These are phyloP conservation scores for Zaprionus ornatus DNA, from an alignment of 1,140 invertebrate species.

Conservation along the genomic window DNA sequence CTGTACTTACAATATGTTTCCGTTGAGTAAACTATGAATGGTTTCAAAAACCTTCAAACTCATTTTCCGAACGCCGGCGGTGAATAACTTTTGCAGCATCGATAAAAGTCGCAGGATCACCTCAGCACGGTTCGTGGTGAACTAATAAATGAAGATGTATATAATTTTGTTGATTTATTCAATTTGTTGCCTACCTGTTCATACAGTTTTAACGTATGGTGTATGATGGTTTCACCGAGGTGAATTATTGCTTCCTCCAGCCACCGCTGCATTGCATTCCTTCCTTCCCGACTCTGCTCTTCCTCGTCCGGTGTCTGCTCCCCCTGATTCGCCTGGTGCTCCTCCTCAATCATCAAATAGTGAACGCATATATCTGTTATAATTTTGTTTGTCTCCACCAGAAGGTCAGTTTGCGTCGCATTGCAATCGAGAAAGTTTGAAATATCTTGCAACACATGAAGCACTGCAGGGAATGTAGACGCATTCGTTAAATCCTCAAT, in stretches of 20 bases:
- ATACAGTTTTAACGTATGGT: slow-evolving; percentile 26
- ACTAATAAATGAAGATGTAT: slow-evolving; percentile 2
- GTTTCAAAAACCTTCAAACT: slow-evolving; percentile 20
- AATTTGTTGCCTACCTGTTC: slow-evolving; percentile 20
- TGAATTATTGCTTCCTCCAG: slow-evolving; percentile 48
- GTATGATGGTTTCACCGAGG: slow-evolving; percentile 39
- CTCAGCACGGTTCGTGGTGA: no score
- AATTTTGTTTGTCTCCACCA: slow-evolving; percentile 48
- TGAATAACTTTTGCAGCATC: slow-evolving; percentile 49
- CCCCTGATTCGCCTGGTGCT: no score
- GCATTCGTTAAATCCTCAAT: not conserved
- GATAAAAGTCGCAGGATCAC: slow-evolving; percentile 23
- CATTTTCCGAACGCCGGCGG: slow-evolving; percentile 11
- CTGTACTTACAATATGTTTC: slow-evolving; percentile 33
- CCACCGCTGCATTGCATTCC: slow-evolving; percentile 40
- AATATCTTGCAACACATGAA: slow-evolving; percentile 40
- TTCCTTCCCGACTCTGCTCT: not conserved
- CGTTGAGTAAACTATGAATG: slow-evolving; percentile 30
- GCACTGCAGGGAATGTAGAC: slow-evolving; percentile 22
- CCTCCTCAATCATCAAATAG: slow-evolving; percentile 19
- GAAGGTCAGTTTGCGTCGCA: slow-evolving; percentile 17
- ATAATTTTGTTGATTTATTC: not conserved
- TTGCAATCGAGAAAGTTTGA: slow-evolving; percentile 18
- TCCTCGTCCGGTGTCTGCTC: not conserved
- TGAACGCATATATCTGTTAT: slow-evolving; percentile 50